Conservation (phyloP, 2,888 invertebrate species). For the Nephrocerus scutellatus region DNA sequence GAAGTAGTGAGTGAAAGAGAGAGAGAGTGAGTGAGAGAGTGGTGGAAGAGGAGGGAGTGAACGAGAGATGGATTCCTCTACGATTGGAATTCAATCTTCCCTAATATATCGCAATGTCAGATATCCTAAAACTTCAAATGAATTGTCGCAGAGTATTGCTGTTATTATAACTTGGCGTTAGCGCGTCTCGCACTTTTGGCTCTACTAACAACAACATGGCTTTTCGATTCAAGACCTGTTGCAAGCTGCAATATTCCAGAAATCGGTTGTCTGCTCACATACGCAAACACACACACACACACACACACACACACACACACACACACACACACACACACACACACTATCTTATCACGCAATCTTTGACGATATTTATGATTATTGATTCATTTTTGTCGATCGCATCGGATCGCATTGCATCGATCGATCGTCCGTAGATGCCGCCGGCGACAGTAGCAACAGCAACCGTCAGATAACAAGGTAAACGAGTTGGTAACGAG, state of each 20-base stretch:
- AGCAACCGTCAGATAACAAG: slow-evolving; percentile 23
- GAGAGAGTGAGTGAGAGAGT: no score
- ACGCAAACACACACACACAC: slow-evolving; percentile 16
- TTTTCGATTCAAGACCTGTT: slow-evolving; percentile 19
- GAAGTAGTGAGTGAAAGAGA: no score
- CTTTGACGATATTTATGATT: slow-evolving; percentile 35
- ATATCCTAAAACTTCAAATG: no score
- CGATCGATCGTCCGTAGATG: no score
- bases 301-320: slow-evolving; percentile 8
- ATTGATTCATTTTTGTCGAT: slow-evolving; percentile 42
- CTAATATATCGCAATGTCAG: no score
- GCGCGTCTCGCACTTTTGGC: slow-evolving; percentile 12
- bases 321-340: slow-evolving; percentile 11
- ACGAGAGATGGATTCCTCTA: no score
- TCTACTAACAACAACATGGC: slow-evolving; percentile 32
- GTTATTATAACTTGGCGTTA: no score
- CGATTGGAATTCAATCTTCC: no score
- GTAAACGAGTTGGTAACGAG: slow-evolving; percentile 27
- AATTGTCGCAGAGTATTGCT: no score
- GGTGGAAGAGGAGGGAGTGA: no score
- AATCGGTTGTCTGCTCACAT: slow-evolving; percentile 21
- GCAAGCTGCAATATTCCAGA: slow-evolving; percentile 18
- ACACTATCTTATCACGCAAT: slow-evolving; percentile 11
- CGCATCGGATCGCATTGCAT: no score
- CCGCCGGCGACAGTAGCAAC: no score